Base-by-base conservation (phyloP, 2,797 vertebrate species). In the Denticeps clupeoides region DNA sequence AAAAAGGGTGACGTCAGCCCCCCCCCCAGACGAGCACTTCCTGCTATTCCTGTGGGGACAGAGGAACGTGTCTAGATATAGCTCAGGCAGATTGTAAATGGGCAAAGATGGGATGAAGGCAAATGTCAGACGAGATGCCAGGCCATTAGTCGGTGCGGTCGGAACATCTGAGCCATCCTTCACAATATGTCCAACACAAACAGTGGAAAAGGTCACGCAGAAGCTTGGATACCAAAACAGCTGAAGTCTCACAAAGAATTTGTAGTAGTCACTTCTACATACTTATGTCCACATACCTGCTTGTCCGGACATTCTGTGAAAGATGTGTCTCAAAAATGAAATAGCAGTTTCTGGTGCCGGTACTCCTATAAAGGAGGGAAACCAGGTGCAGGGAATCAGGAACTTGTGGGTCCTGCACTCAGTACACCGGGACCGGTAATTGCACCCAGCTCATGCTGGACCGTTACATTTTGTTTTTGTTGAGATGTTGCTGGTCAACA, bases 181-280 rank as follows among this genome's bases (percentile, higher is more conserved):
- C 35, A 38, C 16, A 11, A 35, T 21, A 21, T 21, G 35, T 38
- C 35, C 9, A 11, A 16, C 11, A 35, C 35, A 21, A 38, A 38
- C 38, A 35, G 38, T 35, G 38, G 35, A 16, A 38, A 38, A 38
- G 35, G 35, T 38, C 35, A 38, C 35, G 35, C 35, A n/a, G 18
- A 16, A 35, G 32, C 15, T 21, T 11, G 35, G 18, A 11, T 21
- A 19, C 35, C 38, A 19, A 19, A 32, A 16, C 29, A 9, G 19
- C 7, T 18, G 18, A 19, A 19, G 0, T 11, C 7, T 38, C 8
- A 19, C 5, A 38, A 38, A 3, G 10, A 10, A 4, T 11, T 21
- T 1, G n/a, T 21, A 19, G 12, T n/a, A 31, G n/a, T 4, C 4
- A 4, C 5, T 31, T 31, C 31, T 31, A 12, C 9, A 38, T 11